A percentile compares a stretch with the other conserved stretches of the same genome.
phyloP scores from a whole-genome alignment of 2,797 vertebrate genomes.

The Hippocampus kuda region DNA sequence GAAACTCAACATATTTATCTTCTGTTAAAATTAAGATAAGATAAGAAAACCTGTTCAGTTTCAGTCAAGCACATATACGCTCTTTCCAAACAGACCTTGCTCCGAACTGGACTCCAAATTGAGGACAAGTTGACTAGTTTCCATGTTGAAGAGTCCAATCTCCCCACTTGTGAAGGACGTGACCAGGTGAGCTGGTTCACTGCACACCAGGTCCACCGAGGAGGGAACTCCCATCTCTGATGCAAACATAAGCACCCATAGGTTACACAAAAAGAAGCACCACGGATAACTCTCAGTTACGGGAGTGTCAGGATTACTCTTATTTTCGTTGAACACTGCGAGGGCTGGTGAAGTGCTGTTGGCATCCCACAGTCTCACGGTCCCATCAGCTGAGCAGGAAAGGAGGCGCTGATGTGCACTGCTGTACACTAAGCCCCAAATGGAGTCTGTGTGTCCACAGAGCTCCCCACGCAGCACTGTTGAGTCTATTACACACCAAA shows the following conservation, averaged over 20 bases:
- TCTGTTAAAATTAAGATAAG: too few species aligned
- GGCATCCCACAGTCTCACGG: slow-evolving; percentile 87
- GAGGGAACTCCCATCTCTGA: slow-evolving; percentile 88
- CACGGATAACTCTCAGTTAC: background rate
- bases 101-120: slow-evolving; percentile 80
- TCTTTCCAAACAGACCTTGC: slow-evolving; percentile 61
- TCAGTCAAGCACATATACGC: background rate
- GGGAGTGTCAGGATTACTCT: slow-evolving; percentile 64
- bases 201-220: slow-evolving; percentile 92
- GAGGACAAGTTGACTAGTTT: slow-evolving; percentile 85
- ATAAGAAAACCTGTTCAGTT: background rate
- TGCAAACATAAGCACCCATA: background rate
- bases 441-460: slow-evolving; percentile 86
- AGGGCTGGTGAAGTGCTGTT: slow-evolving; percentile 79
- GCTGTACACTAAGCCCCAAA: slow-evolving; percentile 94
- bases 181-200: slow-evolving; percentile 92
- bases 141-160: slow-evolving; percentile 95
- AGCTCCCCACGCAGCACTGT: slow-evolving; percentile 83
- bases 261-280: background rate
- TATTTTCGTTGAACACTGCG: slow-evolving; percentile 84
- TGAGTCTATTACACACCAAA: slow-evolving; percentile 68
- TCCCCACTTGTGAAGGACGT: slow-evolving; percentile 87
- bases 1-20: too few species aligned
- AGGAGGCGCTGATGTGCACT: slow-evolving; percentile 84
- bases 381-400: slow-evolving; percentile 93